Base-by-base conservation (phyloP, 2,888 invertebrate genomes). In the Scaeva pyrastri region DNA sequence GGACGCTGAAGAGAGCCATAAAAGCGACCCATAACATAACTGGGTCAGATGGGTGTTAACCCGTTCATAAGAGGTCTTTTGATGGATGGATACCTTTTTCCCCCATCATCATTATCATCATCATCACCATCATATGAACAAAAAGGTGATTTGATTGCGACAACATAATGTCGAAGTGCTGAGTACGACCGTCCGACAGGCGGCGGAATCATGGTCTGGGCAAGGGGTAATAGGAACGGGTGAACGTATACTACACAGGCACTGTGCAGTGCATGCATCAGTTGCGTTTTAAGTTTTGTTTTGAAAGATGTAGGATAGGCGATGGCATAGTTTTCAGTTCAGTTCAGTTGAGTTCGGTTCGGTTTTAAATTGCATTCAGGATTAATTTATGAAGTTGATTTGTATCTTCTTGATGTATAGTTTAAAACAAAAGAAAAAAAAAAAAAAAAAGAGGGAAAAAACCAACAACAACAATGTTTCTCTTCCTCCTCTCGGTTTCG, bases 41-140 rank as follows among this genome's bases (percentile, higher is more conserved):
- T 86, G 71, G 86, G 86, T 71, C 86, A 82, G 19, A 50, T 56
- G 70, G 86, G 86, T 86, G 82, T 86, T 86, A 86, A 60, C 74
- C 78, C 81, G 26, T 60, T 66, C 75, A 60, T 66, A 72, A 84
- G 75, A 76, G 62, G 58, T 74, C 62, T 73, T 86, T 74, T 78
- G 82, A 58, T 70, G 74, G 86, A 82, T 82, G 82, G 77, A 62
- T 86, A 77, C 60, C 52, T 62, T 31, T 55, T 31, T 31, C 31
- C 43, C 12, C 10, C 68, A 36, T 39, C 23, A 52, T 8, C 8
- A 31, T 5, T 31, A 8, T 5, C 31, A 31, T 31, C 31, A 31
- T 39, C 23, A 52, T 8, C 8, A 31, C 6, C 8, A 8, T 5
- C 31, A 31, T 31, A 31, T 31, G 31, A 31, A 39, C 41, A 21